Evolutionary conservation across 2,797 vertebrate genomes (phyloP), one percentile per base, ranked within the genome.

Genomic region (Saxicola maurus): DNA sequence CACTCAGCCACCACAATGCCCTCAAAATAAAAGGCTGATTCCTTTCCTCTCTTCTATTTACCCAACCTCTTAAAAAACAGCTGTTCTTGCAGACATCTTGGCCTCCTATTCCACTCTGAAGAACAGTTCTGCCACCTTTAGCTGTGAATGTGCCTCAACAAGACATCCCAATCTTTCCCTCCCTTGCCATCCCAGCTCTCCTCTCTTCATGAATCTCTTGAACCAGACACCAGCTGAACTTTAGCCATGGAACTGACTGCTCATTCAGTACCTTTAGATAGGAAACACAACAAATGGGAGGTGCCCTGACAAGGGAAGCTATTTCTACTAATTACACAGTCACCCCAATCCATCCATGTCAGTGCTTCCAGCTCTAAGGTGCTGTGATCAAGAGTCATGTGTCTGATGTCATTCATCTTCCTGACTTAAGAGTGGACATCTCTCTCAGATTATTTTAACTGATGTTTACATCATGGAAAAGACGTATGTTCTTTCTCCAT

Each of bases 111-210:
- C 25, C 43, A 49, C 25, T 10, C 12, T 6, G 2, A 86, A 53
- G 7, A 65, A 68, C 0, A 0, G 15, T 33, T 85, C 33, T 51
- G 18, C 8, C 28, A 59, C 35, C 30, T 56, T 71, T 23, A 81
- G 52, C n/a, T 6, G 5, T 18, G 9, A 93, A 71, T 0, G 0
- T 3, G 2, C 20, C 17, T 78, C 80, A 52, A 56, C 18, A 64
- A 73, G 30, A 49, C 0, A 0, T 30, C 37, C 17, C 40, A 38
- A 6, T 45, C 57, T 37, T 53, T 51, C 49, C 59, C 23, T 30
- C 9, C 16, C 11, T 80, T 66, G 73, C 23, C 33, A 81, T 12
- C 13, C 13, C 45, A 68, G 24, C 30, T 59, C 46, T 59, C 48
- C 20, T 35, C 24, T 13, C 51, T 25, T 87, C n/a, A n/a, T 20